Percentiles rank a stretch among this genome's conserved stretches.
Evolutionary conservation across 1,140 invertebrate species (phyloP).

Genomic region (Phenacoccus solenopsis): DNA sequence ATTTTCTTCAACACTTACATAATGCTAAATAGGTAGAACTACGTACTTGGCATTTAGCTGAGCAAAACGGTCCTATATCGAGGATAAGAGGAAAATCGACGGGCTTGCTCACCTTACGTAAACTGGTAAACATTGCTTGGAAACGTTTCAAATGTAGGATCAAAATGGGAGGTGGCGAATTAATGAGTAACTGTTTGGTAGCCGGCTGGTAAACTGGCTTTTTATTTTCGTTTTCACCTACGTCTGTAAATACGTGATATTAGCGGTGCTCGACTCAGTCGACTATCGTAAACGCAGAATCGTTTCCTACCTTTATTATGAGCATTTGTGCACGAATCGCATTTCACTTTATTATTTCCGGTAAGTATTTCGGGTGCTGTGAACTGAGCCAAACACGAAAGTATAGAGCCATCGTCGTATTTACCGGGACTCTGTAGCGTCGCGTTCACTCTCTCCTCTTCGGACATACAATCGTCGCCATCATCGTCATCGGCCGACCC

Average conservation of each 20-base stretch:
- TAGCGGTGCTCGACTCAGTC: too few species aligned
- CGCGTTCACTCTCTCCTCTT: conserved; percentile 18
- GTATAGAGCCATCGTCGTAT: conserved; percentile 58
- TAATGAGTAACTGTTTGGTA: conserved; percentile 82
- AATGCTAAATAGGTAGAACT: conserved; percentile 13
- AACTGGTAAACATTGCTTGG: conserved; percentile 47
- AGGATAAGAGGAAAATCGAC: conserved; percentile 78
- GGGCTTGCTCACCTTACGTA: conserved; percentile 67
- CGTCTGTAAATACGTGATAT: too few species aligned
- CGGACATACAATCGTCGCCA: conserved; percentile 19
- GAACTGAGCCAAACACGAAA: conserved; percentile 83
- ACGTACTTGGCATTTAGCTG: conserved; percentile 50
- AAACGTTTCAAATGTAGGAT: conserved; percentile 91
- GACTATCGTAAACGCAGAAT: not conserved
- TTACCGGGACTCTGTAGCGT: conserved; percentile 18
- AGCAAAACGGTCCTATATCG: conserved; percentile 84
- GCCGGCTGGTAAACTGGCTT: conserved; percentile 75
- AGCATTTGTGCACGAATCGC: conserved; percentile 73
- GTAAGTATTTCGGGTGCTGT: conserved; percentile 76
- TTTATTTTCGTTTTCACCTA: conserved; percentile 36
- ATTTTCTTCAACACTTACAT: not conserved
- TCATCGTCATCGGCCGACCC: conserved; percentile 19
- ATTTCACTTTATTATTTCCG: conserved; percentile 83
- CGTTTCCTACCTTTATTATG: conserved; percentile 39
- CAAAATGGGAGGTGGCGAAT: conserved; percentile 77